Evolutionary conservation across 1,140 invertebrate species (phyloP), one percentile per base, ranked within the genome.

Genomic region (Leptinotarsa texana): DNA sequence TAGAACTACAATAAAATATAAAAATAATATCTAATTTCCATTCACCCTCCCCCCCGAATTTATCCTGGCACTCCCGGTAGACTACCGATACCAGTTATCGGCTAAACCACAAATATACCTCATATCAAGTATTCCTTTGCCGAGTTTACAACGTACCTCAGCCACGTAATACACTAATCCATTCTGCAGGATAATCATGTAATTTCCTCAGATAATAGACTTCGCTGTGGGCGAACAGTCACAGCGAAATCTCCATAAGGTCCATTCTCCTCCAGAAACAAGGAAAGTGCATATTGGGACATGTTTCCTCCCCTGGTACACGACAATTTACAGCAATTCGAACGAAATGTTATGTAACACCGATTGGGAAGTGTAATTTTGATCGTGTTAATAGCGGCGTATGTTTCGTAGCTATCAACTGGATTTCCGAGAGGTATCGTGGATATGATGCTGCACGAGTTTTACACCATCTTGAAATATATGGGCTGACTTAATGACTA

Each of bases 271-370:
- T 13, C 21, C 63, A 66, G 63, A 66, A 66, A 66, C 63, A 66
- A 66, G 63, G 63, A 66, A 66, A 66, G 22, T 66, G 63, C 63
- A 66, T 66, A 66, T 22, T 22, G 21, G 21, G 22, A 22, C 6
- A 66, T 22, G 27, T 33, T n/a, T 66, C 27, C 63, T 66, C 27
- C 24, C 21, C 63, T 66, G 15, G 15, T 66, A 66, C n/a, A 22
- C 27, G 63, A 66, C 15, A 66, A 66, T 66, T 66, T 66, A 33
- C 63, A 57, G 51, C 51, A 3, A 57, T 66, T 24, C 63, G 21
- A 66, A 33, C 21, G 13, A 66, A 66, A 33, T 66, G 63, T 66
- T 66, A 66, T 66, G 63, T 66, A 66, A 66, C 24, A 66, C 51
- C 51, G 22, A 66, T 66, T 66, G n/a, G 15, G 21, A 66, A 66